Evolutionary conservation across 1,140 invertebrate genomes (phyloP), one percentile per base, ranked within the genome.

Genomic region (Ridgeia piscesae): DNA sequence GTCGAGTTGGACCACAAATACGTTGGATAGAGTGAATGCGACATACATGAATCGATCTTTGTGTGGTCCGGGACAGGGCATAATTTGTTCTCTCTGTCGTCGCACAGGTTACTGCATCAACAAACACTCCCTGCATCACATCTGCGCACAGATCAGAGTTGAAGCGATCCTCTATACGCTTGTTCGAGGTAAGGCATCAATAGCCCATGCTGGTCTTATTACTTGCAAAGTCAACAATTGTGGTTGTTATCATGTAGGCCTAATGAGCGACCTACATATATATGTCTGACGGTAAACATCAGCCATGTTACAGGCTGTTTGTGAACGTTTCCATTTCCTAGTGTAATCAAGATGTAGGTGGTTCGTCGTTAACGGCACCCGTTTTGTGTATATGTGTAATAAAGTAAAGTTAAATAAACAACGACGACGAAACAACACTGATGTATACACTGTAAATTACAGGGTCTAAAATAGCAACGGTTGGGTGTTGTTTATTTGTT

Each of bases 51-150:
- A 77, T 77, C 58, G 58, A 21, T 6, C 0, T 77, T 77, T 77
- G 58, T 77, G 27, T 77, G 27, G 58, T 27, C 4, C 14, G 14
- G 27, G 27, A 17, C 27, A 21, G 17, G 27, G 27, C 27, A 90
- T 42, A 14, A 90, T 34, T 90, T n/a, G 33, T 90, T 2, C 89
- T 33, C 89, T 34, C 31, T 90, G 11, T n/a, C 34, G 6, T 33
- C 89, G n/a, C n/a, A 17, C 89, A 92, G 92, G 92, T 90, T 92
- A 90, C 89, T 92, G 92, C 89, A 92, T 89, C 34, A 89, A 88
- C 9, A 35, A 35, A 11, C 35, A 50, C n/a, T 77, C 92, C 6
- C 21, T 92, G 88, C 88, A 92, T 35, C 89, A 89, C n/a, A 88
- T 92, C 88, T 92, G 92, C 50, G 33, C 34, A 27, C 34, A 35